Conservation (phyloP, 2,797 vertebrate species). For the Phrynocephalus guinanensis region DNA sequence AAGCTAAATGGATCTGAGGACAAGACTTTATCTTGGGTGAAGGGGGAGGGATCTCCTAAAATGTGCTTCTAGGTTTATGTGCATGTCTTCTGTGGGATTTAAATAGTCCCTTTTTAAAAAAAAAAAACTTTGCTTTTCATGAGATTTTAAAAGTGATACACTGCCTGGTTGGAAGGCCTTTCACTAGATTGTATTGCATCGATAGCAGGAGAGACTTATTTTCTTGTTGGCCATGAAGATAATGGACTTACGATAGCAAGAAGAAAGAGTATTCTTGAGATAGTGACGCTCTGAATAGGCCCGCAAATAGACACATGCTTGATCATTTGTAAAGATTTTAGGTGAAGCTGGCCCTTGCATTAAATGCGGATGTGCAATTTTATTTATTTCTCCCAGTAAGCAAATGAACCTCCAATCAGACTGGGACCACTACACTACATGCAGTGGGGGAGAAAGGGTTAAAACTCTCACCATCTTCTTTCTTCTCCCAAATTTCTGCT, state of each 20-base stretch:
- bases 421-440: background rate
- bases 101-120: background rate
- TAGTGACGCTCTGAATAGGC: background rate
- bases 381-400: background rate
- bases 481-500: background rate
- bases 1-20: conserved; percentile 39
- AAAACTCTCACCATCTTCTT: background rate
- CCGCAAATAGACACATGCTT: background rate
- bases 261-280: background rate
- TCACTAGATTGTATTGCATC: conserved; percentile 25
- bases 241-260: background rate
- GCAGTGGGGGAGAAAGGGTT: background rate
- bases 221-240: background rate
- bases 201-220: conserved; percentile 1
- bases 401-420: background rate
- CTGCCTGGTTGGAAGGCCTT: background rate
- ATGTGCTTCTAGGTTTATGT: conserved; percentile 28
- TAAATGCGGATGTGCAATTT: background rate
- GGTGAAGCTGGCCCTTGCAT: background rate
- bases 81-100: background rate
- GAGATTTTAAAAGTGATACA: conserved; percentile 10
- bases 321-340: background rate
- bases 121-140: background rate
- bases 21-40: conserved; percentile 42
- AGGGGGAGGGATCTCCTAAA: conserved; percentile 18